Conservation (phyloP, 2,113 vertebrate species). For the Actinemys pallida region DNA sequence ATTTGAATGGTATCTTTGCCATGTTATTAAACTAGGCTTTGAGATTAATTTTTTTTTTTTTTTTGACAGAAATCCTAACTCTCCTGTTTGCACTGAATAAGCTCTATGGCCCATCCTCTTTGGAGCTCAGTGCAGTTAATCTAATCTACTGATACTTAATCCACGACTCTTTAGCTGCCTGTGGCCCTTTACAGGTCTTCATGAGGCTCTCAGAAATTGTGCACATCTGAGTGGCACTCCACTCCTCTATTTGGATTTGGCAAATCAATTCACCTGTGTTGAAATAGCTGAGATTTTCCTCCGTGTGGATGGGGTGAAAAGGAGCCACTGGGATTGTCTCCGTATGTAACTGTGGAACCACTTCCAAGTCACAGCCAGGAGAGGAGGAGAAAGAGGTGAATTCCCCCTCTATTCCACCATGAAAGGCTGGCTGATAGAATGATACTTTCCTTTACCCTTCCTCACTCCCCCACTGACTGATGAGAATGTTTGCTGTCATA, state of each 20-base stretch:
- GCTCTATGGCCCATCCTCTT: constrained; percentile 5
- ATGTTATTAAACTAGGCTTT: constrained; percentile 63
- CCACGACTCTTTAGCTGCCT: not conserved
- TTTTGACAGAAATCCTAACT: constrained; percentile 60
- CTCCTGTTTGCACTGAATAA: constrained; percentile 50
- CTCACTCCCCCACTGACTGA: not conserved
- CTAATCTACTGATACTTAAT: not conserved
- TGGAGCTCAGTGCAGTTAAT: not conserved
- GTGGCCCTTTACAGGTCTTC: not conserved
- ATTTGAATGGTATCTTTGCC: constrained; percentile 58
- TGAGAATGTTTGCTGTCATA: constrained; percentile 18
- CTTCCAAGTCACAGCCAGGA: not conserved
- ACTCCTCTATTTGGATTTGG: fast-evolving
- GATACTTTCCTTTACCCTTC: not conserved
- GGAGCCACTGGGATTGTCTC: not conserved
- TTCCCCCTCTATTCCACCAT: not conserved
- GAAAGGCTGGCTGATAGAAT: not conserved
- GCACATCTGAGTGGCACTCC: not conserved
- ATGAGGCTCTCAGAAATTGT: not conserved
- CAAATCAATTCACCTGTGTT: not conserved
- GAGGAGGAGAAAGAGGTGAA: not conserved
- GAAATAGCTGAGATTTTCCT: not conserved
- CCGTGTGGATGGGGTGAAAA: not conserved
- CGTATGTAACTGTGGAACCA: not conserved
- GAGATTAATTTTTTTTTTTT: constrained; percentile 51